Conservation (phyloP, 2,113 vertebrate genomes). For the Pangasianodon hypophthalmus region DNA sequence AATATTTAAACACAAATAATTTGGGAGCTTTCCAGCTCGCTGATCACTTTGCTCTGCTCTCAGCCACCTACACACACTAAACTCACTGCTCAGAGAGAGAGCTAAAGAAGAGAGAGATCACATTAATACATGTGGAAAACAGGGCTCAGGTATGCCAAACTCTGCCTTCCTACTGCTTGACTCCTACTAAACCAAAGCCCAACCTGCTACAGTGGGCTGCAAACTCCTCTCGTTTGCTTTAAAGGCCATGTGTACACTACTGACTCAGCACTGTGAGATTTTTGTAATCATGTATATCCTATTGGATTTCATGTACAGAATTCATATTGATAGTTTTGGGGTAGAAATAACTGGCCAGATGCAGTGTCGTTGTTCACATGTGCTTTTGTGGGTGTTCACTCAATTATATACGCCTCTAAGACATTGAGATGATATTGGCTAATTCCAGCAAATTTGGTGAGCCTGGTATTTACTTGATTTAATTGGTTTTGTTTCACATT, state of each 20-base stretch:
- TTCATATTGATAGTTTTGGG: not conserved
- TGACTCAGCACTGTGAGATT: not conserved
- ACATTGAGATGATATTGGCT: not conserved
- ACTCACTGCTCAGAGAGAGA: not conserved
- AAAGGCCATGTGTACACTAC: not conserved
- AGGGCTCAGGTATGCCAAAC: not conserved
- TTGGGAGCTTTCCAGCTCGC: not conserved
- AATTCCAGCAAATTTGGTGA: not conserved
- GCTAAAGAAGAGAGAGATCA: not conserved
- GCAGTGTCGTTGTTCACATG: not conserved
- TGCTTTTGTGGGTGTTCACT: not conserved
- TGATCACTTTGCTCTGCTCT: not conserved
- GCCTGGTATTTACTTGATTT: not conserved
- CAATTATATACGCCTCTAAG: not conserved
- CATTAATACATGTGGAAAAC: not conserved
- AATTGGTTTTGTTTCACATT: not conserved
- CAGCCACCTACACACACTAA: not conserved
- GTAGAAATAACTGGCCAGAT: not conserved
- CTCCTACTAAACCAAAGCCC: not conserved
- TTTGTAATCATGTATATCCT: not conserved
- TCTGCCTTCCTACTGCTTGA: not conserved
- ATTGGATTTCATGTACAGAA: not conserved
- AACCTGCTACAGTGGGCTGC: not conserved
- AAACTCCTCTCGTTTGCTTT: not conserved
- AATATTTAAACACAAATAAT: not conserved